These are phyloP conservation scores for Microctenopoma stevenorrisi DNA, from an alignment of 2,797 vertebrate genomes.

Conservation along the genomic window DNA sequence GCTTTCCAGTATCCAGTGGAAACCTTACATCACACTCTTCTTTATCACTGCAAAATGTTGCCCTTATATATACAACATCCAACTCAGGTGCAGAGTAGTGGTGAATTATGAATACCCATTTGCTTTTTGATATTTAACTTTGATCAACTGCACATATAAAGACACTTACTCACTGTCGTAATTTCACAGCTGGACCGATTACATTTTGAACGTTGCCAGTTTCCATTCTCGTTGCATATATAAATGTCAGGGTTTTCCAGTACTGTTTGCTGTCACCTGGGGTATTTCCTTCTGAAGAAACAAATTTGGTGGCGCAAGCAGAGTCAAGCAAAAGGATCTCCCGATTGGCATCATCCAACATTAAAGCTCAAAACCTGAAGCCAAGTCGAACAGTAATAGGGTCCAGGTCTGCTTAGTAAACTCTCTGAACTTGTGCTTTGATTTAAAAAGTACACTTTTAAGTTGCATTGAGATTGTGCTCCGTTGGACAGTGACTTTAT, in stretches of 20 bases:
- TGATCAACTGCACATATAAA: slow-evolving; percentile 52
- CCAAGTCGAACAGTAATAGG: slow-evolving; percentile 22
- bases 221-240: background rate
- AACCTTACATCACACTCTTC: background rate
- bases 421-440: slow-evolving; percentile 52
- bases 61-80: background rate
- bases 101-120: slow-evolving; percentile 25
- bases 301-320: slow-evolving; percentile 15
- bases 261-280: slow-evolving; percentile 12
- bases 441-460: slow-evolving; percentile 39
- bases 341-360: slow-evolving; percentile 1
- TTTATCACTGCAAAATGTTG: slow-evolving; percentile 36
- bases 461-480: slow-evolving; percentile 49
- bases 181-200: slow-evolving; percentile 34
- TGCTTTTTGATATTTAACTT: slow-evolving; percentile 40
- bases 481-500: slow-evolving; percentile 15
- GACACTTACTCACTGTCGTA: slow-evolving; percentile 18
- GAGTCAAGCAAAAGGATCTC: slow-evolving; percentile 17
- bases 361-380: background rate
- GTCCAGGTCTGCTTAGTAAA: slow-evolving; percentile 43
- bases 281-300: background rate
- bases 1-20: background rate
- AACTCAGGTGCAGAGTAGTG: slow-evolving; percentile 71
- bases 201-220: slow-evolving; percentile 20
- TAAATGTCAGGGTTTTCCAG: slow-evolving; percentile 25